A percentile compares a stretch with the other conserved stretches of the same genome.
These are phyloP conservation scores for Drosophila prosaltans DNA, from an alignment of 1,140 invertebrate species.

Conservation along the genomic window DNA sequence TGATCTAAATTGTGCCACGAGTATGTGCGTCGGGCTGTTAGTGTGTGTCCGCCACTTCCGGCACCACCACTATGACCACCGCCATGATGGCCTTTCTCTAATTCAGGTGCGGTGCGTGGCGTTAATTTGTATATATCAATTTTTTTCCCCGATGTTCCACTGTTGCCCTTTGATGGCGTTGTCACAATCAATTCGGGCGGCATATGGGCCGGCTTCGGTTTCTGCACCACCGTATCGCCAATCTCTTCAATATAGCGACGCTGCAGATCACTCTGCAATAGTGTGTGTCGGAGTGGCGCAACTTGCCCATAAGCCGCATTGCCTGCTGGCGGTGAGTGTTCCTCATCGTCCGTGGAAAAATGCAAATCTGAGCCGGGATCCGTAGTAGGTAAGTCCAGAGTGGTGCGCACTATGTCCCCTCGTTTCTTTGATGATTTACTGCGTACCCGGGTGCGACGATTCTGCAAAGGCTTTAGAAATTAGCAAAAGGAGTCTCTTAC, in stretches of 20 bases:
- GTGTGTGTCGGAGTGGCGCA: constrained; percentile 61
- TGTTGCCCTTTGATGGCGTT: constrained; percentile 61
- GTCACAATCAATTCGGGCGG: constrained; percentile 82
- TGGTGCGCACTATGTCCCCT: constrained; percentile 71
- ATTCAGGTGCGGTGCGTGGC: constrained; percentile 56
- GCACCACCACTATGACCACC: constrained; percentile 26
- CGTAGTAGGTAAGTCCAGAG: constrained; percentile 84
- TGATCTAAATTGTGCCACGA: constrained; percentile 82
- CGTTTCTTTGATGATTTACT: constrained; percentile 67
- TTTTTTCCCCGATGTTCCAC: constrained; percentile 39
- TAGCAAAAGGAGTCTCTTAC: constrained; percentile 8
- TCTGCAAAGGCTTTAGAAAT: constrained; percentile 39
- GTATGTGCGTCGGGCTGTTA: constrained; percentile 64
- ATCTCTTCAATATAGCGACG: constrained; percentile 75
- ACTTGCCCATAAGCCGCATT: constrained; percentile 56
- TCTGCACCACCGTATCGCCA: constrained; percentile 67
- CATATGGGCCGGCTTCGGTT: constrained; percentile 62
- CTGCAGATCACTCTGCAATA: constrained; percentile 75
- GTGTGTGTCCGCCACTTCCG: not conserved
- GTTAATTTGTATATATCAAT: constrained; percentile 64
- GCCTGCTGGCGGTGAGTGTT: constrained; percentile 51
- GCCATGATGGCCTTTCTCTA: constrained; percentile 10
- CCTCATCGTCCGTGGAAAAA: constrained; percentile 84
- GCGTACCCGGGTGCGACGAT: constrained; percentile 58
- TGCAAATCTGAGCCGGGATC: constrained; percentile 85